Evolutionary conservation across 2,113 vertebrate genomes (phyloP), one percentile per base, ranked within the genome.

Genomic region (Semicossyphus pulcher): DNA sequence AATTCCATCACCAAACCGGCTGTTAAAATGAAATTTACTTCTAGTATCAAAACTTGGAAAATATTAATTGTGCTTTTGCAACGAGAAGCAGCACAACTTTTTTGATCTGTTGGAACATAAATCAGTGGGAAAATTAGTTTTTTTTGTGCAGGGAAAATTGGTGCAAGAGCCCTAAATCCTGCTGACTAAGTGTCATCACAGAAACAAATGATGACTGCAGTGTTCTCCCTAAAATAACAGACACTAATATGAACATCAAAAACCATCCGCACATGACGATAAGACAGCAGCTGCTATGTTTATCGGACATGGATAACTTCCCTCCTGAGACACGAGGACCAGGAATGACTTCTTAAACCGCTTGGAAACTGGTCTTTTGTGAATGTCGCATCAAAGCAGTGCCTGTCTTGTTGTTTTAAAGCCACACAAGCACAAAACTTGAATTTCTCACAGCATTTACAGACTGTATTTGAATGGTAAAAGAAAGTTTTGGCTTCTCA

Each of bases 351-450:
- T 21, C 34, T 36, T 3, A 42, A 42, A n/a, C 39, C 5, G 39
- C 26, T 56, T 36, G 16, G 32, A 53, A 49, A 34, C 20, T 9
- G 8, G 47, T 47, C 14, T 12, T n/a, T 10, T n/a, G 49, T 54
- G 37, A 6, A 39, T 31, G 34, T 58, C 20, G 28, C 25, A 23
- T 4, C 39, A 68, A 7, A 12, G 16, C 67, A 52, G 63, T 41
- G n/a, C n/a, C n/a, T n/a, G n/a, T n/a, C n/a, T 68, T 18, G 15
- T 47, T 23, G 45, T 47, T 80, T 67, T 32, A 53, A 79, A 80
- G 81, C 72, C 39, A 42, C 71, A 44, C 49, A 49, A n/a, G n/a
- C 36, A 63, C 65, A 48, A 86, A 83, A 83, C 84, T 79, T 85
- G 87, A 89, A 85, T 60, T 32, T 64, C 52, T 64, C 10, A 12